Evolutionary conservation across 37 sponge, comb jelly and placozoan genomes (phyloP).

Genomic region (Corticium candelabrum): DNA sequence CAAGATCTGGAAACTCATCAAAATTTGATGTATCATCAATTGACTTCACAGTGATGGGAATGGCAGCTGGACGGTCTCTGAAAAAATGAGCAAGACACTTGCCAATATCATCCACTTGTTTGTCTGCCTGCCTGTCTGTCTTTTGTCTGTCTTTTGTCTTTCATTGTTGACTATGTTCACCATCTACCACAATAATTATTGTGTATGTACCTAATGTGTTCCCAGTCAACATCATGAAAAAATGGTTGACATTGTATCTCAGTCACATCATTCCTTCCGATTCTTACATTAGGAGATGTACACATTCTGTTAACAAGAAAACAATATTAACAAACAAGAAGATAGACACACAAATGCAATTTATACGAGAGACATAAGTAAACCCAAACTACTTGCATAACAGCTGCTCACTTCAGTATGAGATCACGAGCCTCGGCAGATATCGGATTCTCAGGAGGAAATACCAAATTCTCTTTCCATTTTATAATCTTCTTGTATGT

Average conservation of each 20-base stretch:
- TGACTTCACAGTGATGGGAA: slow-evolving; percentile 79
- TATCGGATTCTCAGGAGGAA: slow-evolving; percentile 85
- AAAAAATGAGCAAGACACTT: no score
- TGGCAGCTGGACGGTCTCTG: slow-evolving; percentile 88
- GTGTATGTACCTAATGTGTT: slow-evolving; percentile 81
- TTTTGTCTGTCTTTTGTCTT: no score
- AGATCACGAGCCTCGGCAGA: slow-evolving; percentile 70
- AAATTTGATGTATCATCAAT: slow-evolving; percentile 97
- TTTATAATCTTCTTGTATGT: slow-evolving; percentile 96
- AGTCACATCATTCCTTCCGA: slow-evolving; percentile 13
- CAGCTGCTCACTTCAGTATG: slow-evolving; percentile 45
- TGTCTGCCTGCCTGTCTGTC: no score
- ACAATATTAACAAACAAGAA: no score
- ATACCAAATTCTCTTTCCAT: slow-evolving; percentile 79
- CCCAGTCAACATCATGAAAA: slow-evolving; percentile 84
- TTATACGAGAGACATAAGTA: not conserved
- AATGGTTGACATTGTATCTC: slow-evolving; percentile 77
- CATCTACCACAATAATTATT: no score
- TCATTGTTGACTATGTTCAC: no score
- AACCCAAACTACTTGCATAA: not conserved
- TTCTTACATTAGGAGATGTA: slow-evolving; percentile 1
- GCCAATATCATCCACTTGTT: no score
- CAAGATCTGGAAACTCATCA: slow-evolving; percentile 87
- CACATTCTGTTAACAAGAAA: not conserved
- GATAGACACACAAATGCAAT: no score